Conservation (phyloP, 2,797 vertebrate genomes). For the Denticeps clupeoides region DNA sequence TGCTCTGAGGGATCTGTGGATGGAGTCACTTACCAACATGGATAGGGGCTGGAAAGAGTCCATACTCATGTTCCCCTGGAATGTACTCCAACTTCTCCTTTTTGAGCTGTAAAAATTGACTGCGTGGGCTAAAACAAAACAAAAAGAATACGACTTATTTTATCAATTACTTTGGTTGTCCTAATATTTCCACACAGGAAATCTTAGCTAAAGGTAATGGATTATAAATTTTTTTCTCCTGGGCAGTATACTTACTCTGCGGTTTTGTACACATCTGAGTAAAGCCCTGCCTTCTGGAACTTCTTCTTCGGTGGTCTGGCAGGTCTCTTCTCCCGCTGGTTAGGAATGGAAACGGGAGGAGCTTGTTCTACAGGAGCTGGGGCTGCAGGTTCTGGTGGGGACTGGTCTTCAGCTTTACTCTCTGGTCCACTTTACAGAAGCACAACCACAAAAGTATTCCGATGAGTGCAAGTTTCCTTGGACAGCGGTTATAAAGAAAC, state of each 20-base stretch:
- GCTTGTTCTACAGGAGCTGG: slow-evolving; percentile 55
- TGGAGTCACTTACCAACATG: slow-evolving; percentile 40
- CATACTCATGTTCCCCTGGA: slow-evolving; percentile 90
- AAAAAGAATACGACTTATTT: slow-evolving; percentile 2
- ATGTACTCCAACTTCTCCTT: slow-evolving; percentile 94
- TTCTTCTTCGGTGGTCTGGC: slow-evolving; percentile 96
- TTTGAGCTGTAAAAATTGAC: slow-evolving; percentile 87
- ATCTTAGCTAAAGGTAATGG: too few species aligned
- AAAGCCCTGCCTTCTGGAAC: slow-evolving; percentile 96
- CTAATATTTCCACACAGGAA: too few species aligned
- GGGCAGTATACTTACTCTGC: slow-evolving; percentile 71
- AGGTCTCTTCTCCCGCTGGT: slow-evolving; percentile 82
- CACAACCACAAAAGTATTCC: too few species aligned
- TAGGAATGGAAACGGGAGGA: slow-evolving; percentile 53
- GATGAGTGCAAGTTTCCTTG: too few species aligned
- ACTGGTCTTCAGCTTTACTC: slow-evolving; percentile 58
- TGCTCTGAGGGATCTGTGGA: background rate
- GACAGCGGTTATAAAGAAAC: too few species aligned
- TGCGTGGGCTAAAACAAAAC: slow-evolving; percentile 67
- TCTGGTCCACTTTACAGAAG: slow-evolving; percentile 58
- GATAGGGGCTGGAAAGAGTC: slow-evolving; percentile 89
- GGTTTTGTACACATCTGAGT: slow-evolving; percentile 95
- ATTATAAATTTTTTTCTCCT: background rate
- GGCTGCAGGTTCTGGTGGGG: slow-evolving; percentile 55
- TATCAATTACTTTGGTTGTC: too few species aligned